These are phyloP conservation scores for Drosophila putrida DNA, from an alignment of 2,888 invertebrate species.

Conservation along the genomic window DNA sequence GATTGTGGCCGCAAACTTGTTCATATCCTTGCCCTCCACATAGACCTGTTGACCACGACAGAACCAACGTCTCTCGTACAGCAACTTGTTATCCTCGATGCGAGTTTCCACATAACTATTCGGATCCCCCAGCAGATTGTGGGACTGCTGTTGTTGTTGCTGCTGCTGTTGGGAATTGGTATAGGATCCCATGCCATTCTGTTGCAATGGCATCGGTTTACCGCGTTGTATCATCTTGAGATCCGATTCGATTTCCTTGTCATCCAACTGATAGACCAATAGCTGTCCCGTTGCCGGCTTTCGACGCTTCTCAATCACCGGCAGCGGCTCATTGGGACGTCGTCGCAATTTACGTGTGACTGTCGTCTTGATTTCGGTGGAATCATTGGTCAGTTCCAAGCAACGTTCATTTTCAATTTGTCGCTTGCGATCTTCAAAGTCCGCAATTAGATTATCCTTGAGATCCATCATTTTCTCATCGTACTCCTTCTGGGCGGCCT, in stretches of 20 bases:
- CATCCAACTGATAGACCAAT: conserved; percentile 94
- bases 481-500: conserved; percentile 95
- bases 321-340: conserved; percentile 97
- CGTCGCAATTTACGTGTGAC: conserved; percentile 96
- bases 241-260: conserved; percentile 95
- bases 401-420: conserved; percentile 95
- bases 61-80: conserved; percentile 97
- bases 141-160: conserved; percentile 42
- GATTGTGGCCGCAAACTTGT: conserved; percentile 95
- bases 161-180: conserved; percentile 64
- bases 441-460: conserved; percentile 94
- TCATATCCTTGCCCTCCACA: conserved; percentile 94
- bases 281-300: conserved; percentile 94
- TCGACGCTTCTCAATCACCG: conserved; percentile 94
- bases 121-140: conserved; percentile 80
- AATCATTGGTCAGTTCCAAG: conserved; percentile 96
- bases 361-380: conserved; percentile 97
- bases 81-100: conserved; percentile 97
- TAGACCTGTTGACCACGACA: conserved; percentile 97
- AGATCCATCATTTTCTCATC: conserved; percentile 96
- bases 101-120: conserved; percentile 90
- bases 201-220: conserved; percentile 86
- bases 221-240: conserved; percentile 91
- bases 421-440: conserved; percentile 96
- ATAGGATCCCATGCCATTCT: conserved; percentile 82